Percentiles rank a stretch among this genome's conserved stretches.
phyloP scores from a whole-genome alignment of 2,797 vertebrate species.

The Chaetodon trifasciatus region DNA sequence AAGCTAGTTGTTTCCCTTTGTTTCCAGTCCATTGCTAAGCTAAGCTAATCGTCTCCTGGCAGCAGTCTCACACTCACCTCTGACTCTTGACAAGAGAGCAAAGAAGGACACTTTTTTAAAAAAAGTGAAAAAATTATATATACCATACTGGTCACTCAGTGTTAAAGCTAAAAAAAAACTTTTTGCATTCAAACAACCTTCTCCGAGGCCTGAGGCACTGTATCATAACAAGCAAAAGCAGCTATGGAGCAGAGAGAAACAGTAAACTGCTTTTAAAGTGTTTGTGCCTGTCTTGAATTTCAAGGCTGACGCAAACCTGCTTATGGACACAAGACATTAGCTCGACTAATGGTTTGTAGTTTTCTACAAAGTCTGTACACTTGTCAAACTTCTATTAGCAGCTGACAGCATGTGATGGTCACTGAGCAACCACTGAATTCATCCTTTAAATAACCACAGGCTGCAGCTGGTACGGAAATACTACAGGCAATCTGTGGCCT shows the following conservation, averaged over 20 bases:
- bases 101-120: neutral
- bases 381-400: conserved; percentile 36
- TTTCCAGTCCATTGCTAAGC: neutral
- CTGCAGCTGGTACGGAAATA: conserved; percentile 29
- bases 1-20: neutral
- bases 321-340: conserved; percentile 48
- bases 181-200: conserved; percentile 8
- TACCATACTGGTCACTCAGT: too few relatives aligned
- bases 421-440: conserved; percentile 28
- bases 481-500: neutral
- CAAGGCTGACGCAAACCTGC: conserved; percentile 28
- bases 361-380: conserved; percentile 41
- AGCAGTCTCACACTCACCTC: neutral
- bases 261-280: conserved; percentile 14
- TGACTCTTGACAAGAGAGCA: neutral
- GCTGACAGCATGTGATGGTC: conserved; percentile 24
- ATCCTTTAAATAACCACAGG: conserved; percentile 30
- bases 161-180: neutral
- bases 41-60: neutral
- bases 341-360: conserved; percentile 39
- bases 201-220: neutral
- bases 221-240: conserved; percentile 9
- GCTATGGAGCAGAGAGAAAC: conserved; percentile 11
- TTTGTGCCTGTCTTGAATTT: conserved; percentile 29
- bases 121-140: too few relatives aligned